Percentiles rank a stretch among this genome's conserved stretches.
Evolutionary conservation across 2,888 invertebrate genomes (phyloP).

Genomic region (Acholoe squamosa): DNA sequence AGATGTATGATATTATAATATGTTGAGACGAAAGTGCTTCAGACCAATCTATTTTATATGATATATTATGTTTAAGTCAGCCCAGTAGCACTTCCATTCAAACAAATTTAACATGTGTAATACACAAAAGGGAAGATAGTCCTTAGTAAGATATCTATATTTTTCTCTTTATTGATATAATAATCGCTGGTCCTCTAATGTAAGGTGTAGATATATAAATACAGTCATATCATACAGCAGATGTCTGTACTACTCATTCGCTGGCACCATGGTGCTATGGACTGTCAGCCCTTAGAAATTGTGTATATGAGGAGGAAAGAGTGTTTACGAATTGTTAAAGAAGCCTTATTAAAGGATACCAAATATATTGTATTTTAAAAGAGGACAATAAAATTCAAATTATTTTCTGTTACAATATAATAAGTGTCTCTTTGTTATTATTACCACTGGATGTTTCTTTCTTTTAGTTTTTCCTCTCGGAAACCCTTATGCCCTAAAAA

Average conservation of each 20-base stretch:
- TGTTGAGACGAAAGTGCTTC: slow-evolving; percentile 7
- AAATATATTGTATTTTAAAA: slow-evolving; percentile 56
- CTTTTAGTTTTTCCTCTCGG: too few species aligned
- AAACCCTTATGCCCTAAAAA: too few species aligned
- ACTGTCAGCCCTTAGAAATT: not conserved
- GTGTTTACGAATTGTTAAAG: slow-evolving; percentile 51
- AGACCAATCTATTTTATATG: not conserved
- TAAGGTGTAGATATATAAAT: slow-evolving; percentile 38
- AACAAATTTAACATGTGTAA: not conserved
- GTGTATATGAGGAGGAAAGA: slow-evolving; percentile 23
- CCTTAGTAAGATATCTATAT: slow-evolving; percentile 39
- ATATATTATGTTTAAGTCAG: slow-evolving; percentile 6
- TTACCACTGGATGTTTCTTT: too few species aligned
- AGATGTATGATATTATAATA: slow-evolving; percentile 34
- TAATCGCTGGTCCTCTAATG: not conserved
- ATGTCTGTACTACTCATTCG: not conserved
- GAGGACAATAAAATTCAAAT: slow-evolving; percentile 60
- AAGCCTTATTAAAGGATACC: not conserved
- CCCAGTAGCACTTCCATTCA: slow-evolving; percentile 24
- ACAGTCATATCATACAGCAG: slow-evolving; percentile 27
- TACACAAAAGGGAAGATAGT: slow-evolving; percentile 8
- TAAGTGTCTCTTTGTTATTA: slow-evolving; percentile 25
- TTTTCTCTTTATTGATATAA: slow-evolving; percentile 43
- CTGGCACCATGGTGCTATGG: not conserved
- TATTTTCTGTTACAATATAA: slow-evolving; percentile 60